Conservation (phyloP, 2,888 invertebrate genomes). For the Acleris sparsana region DNA sequence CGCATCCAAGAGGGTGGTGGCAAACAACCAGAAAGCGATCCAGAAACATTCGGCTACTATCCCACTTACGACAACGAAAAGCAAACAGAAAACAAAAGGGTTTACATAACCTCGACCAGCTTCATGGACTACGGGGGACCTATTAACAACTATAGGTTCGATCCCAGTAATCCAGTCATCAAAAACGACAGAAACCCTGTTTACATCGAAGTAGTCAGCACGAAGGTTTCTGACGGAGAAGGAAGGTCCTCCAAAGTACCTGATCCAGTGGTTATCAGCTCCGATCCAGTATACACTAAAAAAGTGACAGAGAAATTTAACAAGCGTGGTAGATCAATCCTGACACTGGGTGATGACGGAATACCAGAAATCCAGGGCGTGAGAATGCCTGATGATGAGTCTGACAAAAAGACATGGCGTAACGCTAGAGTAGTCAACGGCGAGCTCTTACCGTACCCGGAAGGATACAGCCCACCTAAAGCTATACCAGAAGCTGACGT, state of each 20-base stretch:
- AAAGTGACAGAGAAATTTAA: slow-evolving; percentile 75
- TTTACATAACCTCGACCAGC: slow-evolving; percentile 77
- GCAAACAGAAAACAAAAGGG: slow-evolving; percentile 72
- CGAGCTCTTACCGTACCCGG: slow-evolving; percentile 89
- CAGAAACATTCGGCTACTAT: slow-evolving; percentile 73
- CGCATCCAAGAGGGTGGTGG: slow-evolving; percentile 75
- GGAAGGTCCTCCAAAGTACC: slow-evolving; percentile 83
- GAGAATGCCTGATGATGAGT: slow-evolving; percentile 92
- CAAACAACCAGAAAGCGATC: slow-evolving; percentile 66
- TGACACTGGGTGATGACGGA: slow-evolving; percentile 87
- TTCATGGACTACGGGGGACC: slow-evolving; percentile 72
- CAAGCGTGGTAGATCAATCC: slow-evolving; percentile 86
- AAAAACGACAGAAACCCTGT: slow-evolving; percentile 84
- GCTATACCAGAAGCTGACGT: slow-evolving; percentile 84
- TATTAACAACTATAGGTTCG: slow-evolving; percentile 74
- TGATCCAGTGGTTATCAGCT: slow-evolving; percentile 87
- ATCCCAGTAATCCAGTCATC: slow-evolving; percentile 77
- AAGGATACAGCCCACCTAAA: slow-evolving; percentile 86
- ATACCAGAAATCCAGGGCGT: slow-evolving; percentile 92
- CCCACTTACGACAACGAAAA: slow-evolving; percentile 77
- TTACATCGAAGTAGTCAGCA: slow-evolving; percentile 77
- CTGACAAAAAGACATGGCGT: slow-evolving; percentile 92
- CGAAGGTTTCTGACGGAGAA: slow-evolving; percentile 76
- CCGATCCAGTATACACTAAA: slow-evolving; percentile 85
- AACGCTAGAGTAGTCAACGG: slow-evolving; percentile 95